Evolutionary conservation across 2,797 vertebrate genomes (phyloP).

Genomic region (Rhynchonycteris naso): DNA sequence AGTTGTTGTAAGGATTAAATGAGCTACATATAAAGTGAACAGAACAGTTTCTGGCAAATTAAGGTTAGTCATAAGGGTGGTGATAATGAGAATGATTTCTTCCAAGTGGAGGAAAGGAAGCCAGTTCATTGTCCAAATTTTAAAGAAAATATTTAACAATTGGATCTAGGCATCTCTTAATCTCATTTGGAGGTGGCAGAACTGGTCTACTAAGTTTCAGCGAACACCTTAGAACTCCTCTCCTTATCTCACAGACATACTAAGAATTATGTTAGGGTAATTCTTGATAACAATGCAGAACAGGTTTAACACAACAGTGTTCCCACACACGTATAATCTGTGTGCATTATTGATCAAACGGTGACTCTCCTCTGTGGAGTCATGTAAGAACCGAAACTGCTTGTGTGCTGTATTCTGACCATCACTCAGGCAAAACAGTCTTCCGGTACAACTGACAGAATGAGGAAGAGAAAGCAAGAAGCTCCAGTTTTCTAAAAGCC

Average conservation of each 20-base stretch:
- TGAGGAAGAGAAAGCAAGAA: background rate
- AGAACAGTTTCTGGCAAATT: background rate
- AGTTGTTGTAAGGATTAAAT: background rate
- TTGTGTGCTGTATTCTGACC: background rate
- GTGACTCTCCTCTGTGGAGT: background rate
- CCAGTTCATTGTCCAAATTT: background rate
- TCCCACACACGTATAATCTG: background rate
- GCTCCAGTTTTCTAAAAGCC: background rate
- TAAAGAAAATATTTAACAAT: background rate
- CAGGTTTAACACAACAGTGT: background rate
- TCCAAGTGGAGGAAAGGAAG: background rate
- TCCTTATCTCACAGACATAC: background rate
- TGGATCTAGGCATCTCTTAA: background rate
- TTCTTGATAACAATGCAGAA: background rate
- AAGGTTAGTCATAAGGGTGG: background rate
- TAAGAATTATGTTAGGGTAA: background rate
- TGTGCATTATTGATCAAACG: background rate
- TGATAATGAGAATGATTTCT: background rate
- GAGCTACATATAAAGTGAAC: background rate
- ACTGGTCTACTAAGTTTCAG: background rate
- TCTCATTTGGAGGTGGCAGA: background rate
- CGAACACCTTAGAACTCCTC: background rate
- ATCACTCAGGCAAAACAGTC: background rate
- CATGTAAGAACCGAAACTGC: background rate
- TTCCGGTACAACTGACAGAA: background rate